Conservation (phyloP, 2,888 invertebrate genomes). For the Drosophila neonasuta region DNA sequence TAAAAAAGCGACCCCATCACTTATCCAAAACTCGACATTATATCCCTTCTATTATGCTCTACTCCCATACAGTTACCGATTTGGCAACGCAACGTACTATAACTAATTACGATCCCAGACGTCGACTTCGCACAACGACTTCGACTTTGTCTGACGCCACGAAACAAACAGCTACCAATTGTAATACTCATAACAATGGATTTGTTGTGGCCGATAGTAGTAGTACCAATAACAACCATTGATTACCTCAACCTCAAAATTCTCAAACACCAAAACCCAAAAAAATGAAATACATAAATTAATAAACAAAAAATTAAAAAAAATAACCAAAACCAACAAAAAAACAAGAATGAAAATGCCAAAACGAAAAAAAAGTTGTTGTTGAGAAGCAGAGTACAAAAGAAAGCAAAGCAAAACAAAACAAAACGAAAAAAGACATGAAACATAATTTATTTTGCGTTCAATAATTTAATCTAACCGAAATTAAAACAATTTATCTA, state of each 20-base stretch:
- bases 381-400: constrained; percentile 51
- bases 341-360: constrained; percentile 26
- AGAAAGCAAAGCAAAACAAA: constrained; percentile 9
- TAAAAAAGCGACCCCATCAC: constrained; percentile 35
- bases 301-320: constrained; percentile 21
- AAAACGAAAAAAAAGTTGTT: constrained; percentile 44
- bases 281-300: not conserved
- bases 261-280: constrained; percentile 31
- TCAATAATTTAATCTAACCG: constrained; percentile 66
- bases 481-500: constrained; percentile 53
- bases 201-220: constrained; percentile 80
- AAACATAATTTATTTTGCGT: constrained; percentile 69
- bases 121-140: constrained; percentile 70
- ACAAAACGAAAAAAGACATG: constrained; percentile 25
- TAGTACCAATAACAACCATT: constrained; percentile 69
- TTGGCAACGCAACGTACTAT: constrained; percentile 76
- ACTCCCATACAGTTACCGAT: constrained; percentile 80
- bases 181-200: constrained; percentile 72
- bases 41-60: constrained; percentile 77
- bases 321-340: constrained; percentile 7
- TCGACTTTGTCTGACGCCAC: constrained; percentile 41
- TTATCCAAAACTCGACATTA: constrained; percentile 61
- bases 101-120: constrained; percentile 79
- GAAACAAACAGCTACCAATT: constrained; percentile 46
- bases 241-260: constrained; percentile 57